Percentiles rank a stretch among this genome's conserved stretches.
Evolutionary conservation across 1,140 invertebrate genomes (phyloP).

Genomic region (Caenorhabditis remanei): DNA sequence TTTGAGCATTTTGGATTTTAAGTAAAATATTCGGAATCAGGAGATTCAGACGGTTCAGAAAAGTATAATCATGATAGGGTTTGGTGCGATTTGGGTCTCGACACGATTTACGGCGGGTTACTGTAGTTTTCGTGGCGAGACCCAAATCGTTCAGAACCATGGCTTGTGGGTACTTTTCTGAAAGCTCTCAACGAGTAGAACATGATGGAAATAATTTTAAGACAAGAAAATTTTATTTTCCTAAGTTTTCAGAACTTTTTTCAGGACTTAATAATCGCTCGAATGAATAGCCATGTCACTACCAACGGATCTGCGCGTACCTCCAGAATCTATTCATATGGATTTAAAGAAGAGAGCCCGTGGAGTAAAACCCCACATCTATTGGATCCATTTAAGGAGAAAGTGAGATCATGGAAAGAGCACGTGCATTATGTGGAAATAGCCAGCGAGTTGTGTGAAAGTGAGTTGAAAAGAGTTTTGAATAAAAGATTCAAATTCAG

Average conservation of each 20-base stretch:
- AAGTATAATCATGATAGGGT: too few relatives aligned
- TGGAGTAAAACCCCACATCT: slow-evolving; percentile 1
- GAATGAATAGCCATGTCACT: slow-evolving; percentile 37
- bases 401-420: background rate
- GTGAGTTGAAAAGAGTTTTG: background rate
- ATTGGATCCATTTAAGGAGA: background rate
- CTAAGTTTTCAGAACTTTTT: background rate
- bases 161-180: too few relatives aligned
- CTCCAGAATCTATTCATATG: slow-evolving; percentile 7
- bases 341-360: slow-evolving; percentile 15
- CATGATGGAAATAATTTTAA: too few relatives aligned
- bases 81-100: background rate
- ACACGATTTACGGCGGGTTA: background rate
- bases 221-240: too few relatives aligned
- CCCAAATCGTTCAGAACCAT: too few relatives aligned
- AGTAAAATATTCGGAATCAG: too few relatives aligned
- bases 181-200: too few relatives aligned
- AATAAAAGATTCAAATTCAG: background rate
- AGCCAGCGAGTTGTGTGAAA: slow-evolving; percentile 6
- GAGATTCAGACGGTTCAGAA: too few relatives aligned
- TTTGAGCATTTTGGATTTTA: too few relatives aligned
- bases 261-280: slow-evolving; percentile 22
- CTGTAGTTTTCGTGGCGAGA: background rate
- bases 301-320: background rate
- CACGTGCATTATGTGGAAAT: slow-evolving; percentile 1